Evolutionary conservation across 1,140 invertebrate species (phyloP).

Genomic region (Drosophila virilis): DNA sequence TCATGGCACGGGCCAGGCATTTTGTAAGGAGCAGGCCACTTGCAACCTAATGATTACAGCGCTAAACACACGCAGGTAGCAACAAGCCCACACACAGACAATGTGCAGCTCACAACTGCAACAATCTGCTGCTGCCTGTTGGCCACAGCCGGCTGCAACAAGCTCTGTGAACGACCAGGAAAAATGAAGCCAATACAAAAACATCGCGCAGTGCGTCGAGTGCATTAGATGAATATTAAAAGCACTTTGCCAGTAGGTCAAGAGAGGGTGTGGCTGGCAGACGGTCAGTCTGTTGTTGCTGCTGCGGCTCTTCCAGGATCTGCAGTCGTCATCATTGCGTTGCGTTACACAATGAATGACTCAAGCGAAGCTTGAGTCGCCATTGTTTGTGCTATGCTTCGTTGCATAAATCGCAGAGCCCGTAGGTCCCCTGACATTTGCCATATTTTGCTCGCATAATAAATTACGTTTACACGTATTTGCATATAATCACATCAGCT

Average conservation of each 20-base stretch:
- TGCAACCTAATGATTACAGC: conserved; percentile 57
- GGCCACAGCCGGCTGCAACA: conserved; percentile 34
- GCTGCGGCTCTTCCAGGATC: conserved; percentile 32
- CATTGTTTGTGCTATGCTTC: background rate
- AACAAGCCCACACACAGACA: conserved; percentile 15
- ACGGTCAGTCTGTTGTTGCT: background rate
- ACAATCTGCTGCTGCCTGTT: conserved; percentile 35
- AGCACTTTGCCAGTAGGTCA: conserved; percentile 50
- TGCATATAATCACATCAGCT: conserved; percentile 20
- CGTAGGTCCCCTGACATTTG: conserved; percentile 22
- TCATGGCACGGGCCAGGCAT: background rate
- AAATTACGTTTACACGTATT: conserved; percentile 25
- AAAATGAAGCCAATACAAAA: conserved; percentile 62
- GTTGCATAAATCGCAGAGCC: background rate
- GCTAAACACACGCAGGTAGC: conserved; percentile 45
- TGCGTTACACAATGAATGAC: conserved; percentile 64
- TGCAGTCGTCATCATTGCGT: conserved; percentile 42
- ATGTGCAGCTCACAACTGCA: conserved; percentile 49
- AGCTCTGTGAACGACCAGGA: conserved; percentile 29
- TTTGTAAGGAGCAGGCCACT: conserved; percentile 9
- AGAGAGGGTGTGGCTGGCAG: background rate
- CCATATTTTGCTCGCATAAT: conserved; percentile 9
- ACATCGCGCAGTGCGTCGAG: conserved; percentile 46
- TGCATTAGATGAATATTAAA: conserved; percentile 82
- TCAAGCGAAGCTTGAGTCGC: conserved; percentile 24